Evolutionary conservation across 2,888 invertebrate genomes (phyloP).

Genomic region (Tipula confusa): DNA sequence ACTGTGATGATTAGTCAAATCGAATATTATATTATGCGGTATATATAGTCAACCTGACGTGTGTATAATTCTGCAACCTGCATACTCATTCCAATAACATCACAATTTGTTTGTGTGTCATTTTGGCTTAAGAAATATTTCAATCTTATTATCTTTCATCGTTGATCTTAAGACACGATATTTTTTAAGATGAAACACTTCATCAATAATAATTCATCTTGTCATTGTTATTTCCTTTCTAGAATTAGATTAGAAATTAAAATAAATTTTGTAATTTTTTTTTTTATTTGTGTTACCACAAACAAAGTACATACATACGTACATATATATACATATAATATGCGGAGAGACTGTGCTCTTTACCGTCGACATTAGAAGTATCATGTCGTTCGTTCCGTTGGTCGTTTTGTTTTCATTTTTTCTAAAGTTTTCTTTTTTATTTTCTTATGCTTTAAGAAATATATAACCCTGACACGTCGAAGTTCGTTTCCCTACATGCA

Average conservation of each 20-base stretch:
- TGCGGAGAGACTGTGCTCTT: background rate
- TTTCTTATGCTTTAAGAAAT: background rate
- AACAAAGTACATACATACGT: background rate
- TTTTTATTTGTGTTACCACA: background rate
- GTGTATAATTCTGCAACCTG: background rate
- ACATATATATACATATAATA: background rate
- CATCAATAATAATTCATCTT: constrained; percentile 20
- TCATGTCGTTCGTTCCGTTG: constrained; percentile 25
- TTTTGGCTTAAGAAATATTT: background rate
- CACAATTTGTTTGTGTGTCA: background rate
- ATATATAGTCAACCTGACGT: background rate
- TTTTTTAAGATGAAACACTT: background rate
- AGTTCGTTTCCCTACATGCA: background rate
- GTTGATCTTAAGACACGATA: background rate
- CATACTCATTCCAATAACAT: background rate
- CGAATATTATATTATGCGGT: background rate
- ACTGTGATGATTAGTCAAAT: background rate
- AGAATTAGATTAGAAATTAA: constrained; percentile 25
- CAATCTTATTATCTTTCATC: background rate
- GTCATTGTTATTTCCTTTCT: constrained; percentile 25
- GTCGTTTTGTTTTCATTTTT: background rate
- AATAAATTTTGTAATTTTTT: background rate
- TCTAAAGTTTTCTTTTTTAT: too few species aligned
- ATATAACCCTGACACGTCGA: background rate
- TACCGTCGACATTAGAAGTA: constrained; percentile 25